Evolutionary conservation across 2,797 vertebrate species (phyloP), one percentile per base, ranked within the genome.

Genomic region (Schizopygopsis pylzovi): DNA sequence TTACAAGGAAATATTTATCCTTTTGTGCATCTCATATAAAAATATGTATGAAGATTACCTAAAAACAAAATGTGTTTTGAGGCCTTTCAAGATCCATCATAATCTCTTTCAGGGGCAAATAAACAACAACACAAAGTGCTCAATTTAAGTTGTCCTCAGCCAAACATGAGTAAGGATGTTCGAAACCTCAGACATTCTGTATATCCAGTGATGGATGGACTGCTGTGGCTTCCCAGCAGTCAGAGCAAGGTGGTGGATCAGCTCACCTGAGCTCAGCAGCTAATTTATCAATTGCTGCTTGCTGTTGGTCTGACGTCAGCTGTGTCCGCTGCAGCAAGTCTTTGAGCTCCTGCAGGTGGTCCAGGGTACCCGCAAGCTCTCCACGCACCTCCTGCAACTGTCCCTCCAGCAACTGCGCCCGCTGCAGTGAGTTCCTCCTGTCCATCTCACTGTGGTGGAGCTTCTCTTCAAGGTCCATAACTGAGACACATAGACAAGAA

Each of bases 191-290:
- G 25, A 61, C 11, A 16, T 56, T n/a, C 59, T 83, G 22, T 37
- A 2, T 80, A 39, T 73, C 59, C 63, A 70, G n/a, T 20, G 43
- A 72, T 20, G n/a, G 41, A 52, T 41, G 39, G 39, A 61, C 56
- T 65, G 80, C 52, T 37, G n/a, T 61, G 16, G 47, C 61, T 56
- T 72, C 54, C 76, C 75, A 79, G 70, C n/a, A 54, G 81, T 72
- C 61, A 20, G n/a, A 52, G 71, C 49, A 16, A 81, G 65, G 54
- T 20, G 61, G 72, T 1, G n/a, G 72, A 22, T 88, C 90, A 13
- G 47, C 94, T 95, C 92, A 98, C 98, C 96, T 96, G 86, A 98
- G 96, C 88, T 97, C 96, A 56, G 93, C 82, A 45, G 95, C 96
- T 65, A 99, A 94, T 90, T 95, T 94, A 70, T 96, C 89, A 72